Evolutionary conservation across 1,140 invertebrate genomes (phyloP), one percentile per base, ranked within the genome.

Genomic region (Maniola jurtina): DNA sequence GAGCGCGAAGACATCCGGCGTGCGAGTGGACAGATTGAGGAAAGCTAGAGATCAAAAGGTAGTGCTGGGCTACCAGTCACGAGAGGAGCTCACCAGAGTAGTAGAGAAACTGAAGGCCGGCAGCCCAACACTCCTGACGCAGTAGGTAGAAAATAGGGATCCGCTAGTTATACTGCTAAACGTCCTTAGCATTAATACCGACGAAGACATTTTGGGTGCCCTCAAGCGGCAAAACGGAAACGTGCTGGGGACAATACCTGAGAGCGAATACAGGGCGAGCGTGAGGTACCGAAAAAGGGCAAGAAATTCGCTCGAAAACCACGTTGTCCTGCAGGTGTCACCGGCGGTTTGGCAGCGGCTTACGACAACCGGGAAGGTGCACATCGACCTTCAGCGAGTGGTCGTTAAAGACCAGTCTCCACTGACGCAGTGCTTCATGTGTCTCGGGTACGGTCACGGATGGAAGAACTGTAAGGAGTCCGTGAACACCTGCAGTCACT

Each of bases 1-100:
- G 25, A 34, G 25, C 16, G 16, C 50, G 5, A 54, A 54, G 50
- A 54, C 16, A 1, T 8, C 50, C 2, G 50, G 33, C 50, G 8
- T 54, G 7, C 7, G 50, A 11, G 42, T 69, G 54, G 63, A n/a
- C 66, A 10, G 68, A 69, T 56, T 72, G 71, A n/a, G n/a, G 45
- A 47, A 47, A 47, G 45, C 5, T 11, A 47, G 45, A 47, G 13
- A 47, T 11, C 45, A 47, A 47, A 47, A 47, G 13, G n/a, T 47
- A 7, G 13, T 47, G 5, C 5, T 47, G 13, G 13, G 45, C n/a
- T 14, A 11, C n/a, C 4, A 47, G 13, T 6, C 5, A 5, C 10
- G 13, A 14, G n/a, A 11, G 5, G 6, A 5, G 4, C n/a, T 47
- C 5, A 13, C 6, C 5, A 6, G 13, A 14, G 5, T 47, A 47